phyloP scores from a whole-genome alignment of 1,140 invertebrate species.

The Marisa cornuarietis region DNA sequence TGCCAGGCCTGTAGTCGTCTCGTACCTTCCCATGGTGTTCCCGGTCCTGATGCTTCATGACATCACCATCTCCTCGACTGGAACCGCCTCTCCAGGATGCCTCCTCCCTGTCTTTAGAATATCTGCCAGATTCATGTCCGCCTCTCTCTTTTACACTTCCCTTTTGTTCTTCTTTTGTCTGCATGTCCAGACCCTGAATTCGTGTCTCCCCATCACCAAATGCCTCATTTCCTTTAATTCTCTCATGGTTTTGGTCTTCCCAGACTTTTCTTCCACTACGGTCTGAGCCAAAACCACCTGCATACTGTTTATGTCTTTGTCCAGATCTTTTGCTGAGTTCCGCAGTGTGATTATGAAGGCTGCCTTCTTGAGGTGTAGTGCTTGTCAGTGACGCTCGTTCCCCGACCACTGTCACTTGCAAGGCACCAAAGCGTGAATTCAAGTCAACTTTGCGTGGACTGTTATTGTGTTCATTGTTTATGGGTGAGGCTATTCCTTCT shows the following conservation, averaged over 20 bases:
- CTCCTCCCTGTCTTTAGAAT: neutral
- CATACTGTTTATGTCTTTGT: neutral
- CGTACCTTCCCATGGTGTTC: neutral
- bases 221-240: neutral
- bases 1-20: neutral
- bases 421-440: slow-evolving; percentile 9
- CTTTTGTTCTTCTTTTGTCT: slow-evolving; percentile 11
- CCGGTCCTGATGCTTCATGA: neutral
- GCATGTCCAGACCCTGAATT: neutral
- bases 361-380: neutral
- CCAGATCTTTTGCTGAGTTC: neutral
- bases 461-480: neutral
- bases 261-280: neutral
- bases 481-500: slow-evolving; percentile 3
- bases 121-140: neutral
- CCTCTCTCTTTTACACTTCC: neutral
- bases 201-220: neutral
- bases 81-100: neutral
- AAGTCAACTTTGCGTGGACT: slow-evolving; percentile 33
- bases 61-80: neutral
- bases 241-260: neutral
- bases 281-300: neutral
- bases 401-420: slow-evolving; percentile 21
- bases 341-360: neutral
- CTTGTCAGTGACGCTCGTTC: neutral